phyloP scores from a whole-genome alignment of 2,797 vertebrate genomes.

The Pangasius sanitwongsei region DNA sequence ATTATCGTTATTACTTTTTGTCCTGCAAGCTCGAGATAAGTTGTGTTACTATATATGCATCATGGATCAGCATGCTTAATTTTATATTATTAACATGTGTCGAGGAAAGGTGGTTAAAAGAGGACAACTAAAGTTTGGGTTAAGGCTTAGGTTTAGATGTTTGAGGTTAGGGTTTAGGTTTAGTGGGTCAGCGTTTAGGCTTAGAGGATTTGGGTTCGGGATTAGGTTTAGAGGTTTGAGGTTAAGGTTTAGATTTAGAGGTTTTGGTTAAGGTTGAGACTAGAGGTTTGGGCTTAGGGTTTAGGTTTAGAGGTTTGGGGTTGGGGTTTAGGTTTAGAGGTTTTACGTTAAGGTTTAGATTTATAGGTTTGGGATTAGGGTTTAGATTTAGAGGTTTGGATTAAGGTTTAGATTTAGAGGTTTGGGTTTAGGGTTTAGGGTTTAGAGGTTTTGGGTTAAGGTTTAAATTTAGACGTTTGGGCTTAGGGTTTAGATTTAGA shows the following conservation, averaged over 20 bases:
- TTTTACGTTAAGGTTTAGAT: neutral
- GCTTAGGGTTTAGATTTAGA: neutral
- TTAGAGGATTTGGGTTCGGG: neutral
- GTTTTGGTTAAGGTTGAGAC: neutral
- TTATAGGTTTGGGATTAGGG: neutral
- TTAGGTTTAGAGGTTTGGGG: neutral
- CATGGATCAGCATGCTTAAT: neutral
- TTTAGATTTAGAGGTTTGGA: neutral
- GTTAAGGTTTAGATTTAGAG: neutral
- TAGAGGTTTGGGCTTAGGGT: neutral
- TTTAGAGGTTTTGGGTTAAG: neutral
- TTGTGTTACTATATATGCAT: neutral
- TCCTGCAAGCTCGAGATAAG: neutral
- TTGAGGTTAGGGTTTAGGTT: neutral
- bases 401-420: neutral
- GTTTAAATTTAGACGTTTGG: neutral
- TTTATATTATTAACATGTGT: neutral
- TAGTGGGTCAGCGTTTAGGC: neutral
- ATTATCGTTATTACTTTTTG: neutral
- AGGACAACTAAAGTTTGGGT: neutral
- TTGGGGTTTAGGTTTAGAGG: neutral
- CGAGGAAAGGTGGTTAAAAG: neutral
- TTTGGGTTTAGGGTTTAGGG: neutral
- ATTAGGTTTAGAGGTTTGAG: neutral
- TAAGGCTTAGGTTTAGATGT: neutral